Percentiles rank a stretch among this genome's conserved stretches.
Conservation (phyloP, 2,888 invertebrate genomes). For the Melieria omissa region DNA sequence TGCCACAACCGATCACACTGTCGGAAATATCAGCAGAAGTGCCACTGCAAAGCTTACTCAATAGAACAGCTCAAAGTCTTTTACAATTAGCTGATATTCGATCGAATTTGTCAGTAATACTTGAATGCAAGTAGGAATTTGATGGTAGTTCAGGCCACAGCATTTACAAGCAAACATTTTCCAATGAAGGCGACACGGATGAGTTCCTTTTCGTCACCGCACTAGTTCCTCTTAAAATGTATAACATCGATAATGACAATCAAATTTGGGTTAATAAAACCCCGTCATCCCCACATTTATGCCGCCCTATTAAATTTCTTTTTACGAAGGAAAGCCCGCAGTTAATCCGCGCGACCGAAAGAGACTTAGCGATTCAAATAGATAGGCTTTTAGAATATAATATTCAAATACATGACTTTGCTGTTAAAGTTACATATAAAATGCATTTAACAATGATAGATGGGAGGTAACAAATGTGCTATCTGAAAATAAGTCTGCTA, state of each 20-base stretch:
- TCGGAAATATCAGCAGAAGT: constrained; percentile 5
- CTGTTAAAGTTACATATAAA: neutral
- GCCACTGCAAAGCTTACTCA: constrained; percentile 3
- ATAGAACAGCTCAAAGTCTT: constrained; percentile 11
- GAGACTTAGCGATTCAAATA: neutral
- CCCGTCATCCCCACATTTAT: constrained; percentile 13
- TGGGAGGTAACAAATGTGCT: constrained; percentile 10
- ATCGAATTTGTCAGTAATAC: neutral
- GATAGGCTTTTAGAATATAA: neutral
- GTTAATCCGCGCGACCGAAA: neutral
- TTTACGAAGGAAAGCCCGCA: constrained; percentile 20
- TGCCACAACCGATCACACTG: neutral
- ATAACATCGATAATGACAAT: neutral
- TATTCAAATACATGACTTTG: neutral
- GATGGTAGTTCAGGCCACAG: constrained; percentile 13
- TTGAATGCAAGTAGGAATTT: constrained; percentile 24
- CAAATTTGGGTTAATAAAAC: constrained; percentile 20
- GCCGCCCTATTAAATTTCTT: constrained; percentile 18
- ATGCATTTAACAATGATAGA: constrained; percentile 14
- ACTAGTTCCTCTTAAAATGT: constrained; percentile 11
- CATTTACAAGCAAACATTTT: constrained; percentile 16
- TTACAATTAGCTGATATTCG: neutral
- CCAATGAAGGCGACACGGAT: neutral
- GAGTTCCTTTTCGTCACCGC: constrained; percentile 9
- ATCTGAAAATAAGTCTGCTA: neutral